phyloP scores from a whole-genome alignment of 1,140 invertebrate species.

The Sinella curviseta region DNA sequence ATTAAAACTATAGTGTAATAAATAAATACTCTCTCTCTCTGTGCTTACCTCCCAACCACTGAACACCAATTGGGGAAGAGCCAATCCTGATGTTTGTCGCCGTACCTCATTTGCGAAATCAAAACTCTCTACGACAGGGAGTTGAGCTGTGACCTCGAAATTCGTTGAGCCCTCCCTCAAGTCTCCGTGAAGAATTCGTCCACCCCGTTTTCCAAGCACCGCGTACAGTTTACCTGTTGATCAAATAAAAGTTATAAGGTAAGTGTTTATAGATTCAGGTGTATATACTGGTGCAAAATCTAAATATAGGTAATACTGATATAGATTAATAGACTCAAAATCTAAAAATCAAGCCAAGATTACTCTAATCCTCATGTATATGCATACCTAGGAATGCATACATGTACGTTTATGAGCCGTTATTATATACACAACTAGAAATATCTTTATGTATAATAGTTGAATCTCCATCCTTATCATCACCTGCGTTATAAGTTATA shows the following conservation, averaged over 20 bases:
- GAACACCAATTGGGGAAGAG: constrained; percentile 91
- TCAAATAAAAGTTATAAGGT: not conserved
- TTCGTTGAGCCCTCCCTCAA: constrained; percentile 82
- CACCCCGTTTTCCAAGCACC: constrained; percentile 83
- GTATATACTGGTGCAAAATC: too few relatives aligned
- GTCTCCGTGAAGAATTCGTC: constrained; percentile 84
- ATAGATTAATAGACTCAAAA: too few relatives aligned
- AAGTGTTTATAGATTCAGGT: not conserved
- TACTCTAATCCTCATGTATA: too few relatives aligned
- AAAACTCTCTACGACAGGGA: constrained; percentile 96
- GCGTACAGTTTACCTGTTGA: constrained; percentile 85
- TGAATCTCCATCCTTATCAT: too few relatives aligned
- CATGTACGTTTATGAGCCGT: too few relatives aligned
- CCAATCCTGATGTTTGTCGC: constrained; percentile 92
- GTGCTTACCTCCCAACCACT: constrained; percentile 91
- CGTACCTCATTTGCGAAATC: constrained; percentile 87
- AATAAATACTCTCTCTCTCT: not conserved
- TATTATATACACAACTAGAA: too few relatives aligned
- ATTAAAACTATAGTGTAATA: not conserved
- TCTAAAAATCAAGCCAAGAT: too few relatives aligned
- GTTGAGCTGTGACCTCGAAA: constrained; percentile 81
- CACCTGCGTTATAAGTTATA: too few relatives aligned
- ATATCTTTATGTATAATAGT: too few relatives aligned
- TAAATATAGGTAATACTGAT: too few relatives aligned
- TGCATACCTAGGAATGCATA: too few relatives aligned